Percentiles rank a stretch among this genome's conserved stretches.
Conservation (phyloP, 2,113 vertebrate genomes). For the Pangasianodon gigas region DNA sequence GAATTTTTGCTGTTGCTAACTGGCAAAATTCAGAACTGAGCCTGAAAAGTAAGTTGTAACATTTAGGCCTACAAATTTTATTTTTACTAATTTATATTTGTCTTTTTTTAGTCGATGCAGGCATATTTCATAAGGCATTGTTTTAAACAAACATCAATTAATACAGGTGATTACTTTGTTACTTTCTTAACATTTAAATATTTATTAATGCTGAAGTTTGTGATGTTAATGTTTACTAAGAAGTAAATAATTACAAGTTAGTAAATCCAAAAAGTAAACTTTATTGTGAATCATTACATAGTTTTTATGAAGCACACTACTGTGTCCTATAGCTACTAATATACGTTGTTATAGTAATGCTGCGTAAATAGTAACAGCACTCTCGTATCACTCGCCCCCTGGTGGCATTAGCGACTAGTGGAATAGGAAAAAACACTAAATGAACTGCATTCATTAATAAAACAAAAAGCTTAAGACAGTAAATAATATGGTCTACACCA, state of each 20-base stretch:
- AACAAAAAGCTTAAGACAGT: slow-evolving; percentile 64
- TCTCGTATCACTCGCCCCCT: not conserved
- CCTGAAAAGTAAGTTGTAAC: not conserved
- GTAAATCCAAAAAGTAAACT: not conserved
- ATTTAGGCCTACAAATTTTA: not conserved
- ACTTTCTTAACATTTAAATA: not conserved
- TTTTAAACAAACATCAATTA: not conserved
- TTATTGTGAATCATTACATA: not conserved
- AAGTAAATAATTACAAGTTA: not conserved
- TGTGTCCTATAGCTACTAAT: not conserved
- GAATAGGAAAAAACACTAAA: not conserved
- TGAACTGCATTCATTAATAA: slow-evolving; percentile 49
- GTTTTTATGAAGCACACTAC: too few species aligned
- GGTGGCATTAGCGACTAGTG: not conserved
- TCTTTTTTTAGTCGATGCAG: not conserved
- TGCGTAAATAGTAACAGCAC: not conserved
- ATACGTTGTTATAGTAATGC: not conserved
- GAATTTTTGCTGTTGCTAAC: not conserved
- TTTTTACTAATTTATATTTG: not conserved
- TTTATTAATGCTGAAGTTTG: not conserved
- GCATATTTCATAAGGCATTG: not conserved
- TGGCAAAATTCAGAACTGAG: not conserved
- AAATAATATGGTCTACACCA: slow-evolving; percentile 70
- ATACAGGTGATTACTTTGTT: not conserved
- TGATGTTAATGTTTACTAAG: not conserved